A percentile compares a stretch with the other conserved stretches of the same genome.
Evolutionary conservation across 1,140 invertebrate genomes (phyloP).

Genomic region (Cecropterus lyciades): DNA sequence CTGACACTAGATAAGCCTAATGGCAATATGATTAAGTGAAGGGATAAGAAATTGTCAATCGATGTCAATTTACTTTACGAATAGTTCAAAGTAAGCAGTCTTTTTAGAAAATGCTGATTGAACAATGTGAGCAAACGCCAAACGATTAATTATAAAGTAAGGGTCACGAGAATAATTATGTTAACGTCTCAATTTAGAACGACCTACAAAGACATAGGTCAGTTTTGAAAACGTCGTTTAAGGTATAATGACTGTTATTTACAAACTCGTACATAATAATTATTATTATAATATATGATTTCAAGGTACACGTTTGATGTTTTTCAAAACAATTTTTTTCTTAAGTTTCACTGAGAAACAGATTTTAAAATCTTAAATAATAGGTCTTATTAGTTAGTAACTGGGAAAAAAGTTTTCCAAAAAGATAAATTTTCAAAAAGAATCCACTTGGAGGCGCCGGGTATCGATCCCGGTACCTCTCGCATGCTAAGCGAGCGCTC

Average conservation of each 20-base stretch:
- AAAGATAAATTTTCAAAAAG: no score
- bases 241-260: no score
- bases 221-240: neutral
- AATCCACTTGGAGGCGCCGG: no score
- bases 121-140: neutral
- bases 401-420: no score
- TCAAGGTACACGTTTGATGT: no score
- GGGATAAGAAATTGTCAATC: slow-evolving; percentile 16
- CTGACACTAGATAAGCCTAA: slow-evolving; percentile 2
- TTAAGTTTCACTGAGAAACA: no score
- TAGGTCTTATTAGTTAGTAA: no score
- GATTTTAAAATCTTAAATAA: no score
- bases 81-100: neutral
- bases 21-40: neutral
- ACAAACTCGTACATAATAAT: no score
- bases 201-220: neutral
- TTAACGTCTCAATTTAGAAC: neutral
- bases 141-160: neutral
- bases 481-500: slow-evolving; percentile 95
- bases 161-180: neutral
- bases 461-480: slow-evolving; percentile 93
- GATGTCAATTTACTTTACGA: slow-evolving; percentile 14
- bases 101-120: slow-evolving; percentile 8
- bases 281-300: no score
- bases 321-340: no score